Evolutionary conservation across 92 coral and sea anemone species (phyloP).

Genomic region (Galaxea fascicularis): DNA sequence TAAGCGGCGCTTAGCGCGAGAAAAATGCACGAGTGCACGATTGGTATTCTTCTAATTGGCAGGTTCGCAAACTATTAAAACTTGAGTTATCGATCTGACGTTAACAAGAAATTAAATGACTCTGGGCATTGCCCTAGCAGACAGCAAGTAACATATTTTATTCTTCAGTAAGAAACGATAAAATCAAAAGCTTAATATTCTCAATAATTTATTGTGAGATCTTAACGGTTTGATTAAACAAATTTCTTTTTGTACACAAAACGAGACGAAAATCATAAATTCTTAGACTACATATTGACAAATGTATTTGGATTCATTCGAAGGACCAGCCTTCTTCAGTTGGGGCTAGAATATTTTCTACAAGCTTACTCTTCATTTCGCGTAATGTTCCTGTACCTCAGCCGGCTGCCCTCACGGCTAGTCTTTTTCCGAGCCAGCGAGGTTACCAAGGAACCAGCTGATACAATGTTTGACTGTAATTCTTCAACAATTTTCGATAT

Average conservation of each 20-base stretch:
- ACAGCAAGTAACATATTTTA: too few species aligned
- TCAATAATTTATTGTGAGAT: background rate
- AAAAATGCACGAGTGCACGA: too few species aligned
- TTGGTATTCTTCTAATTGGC: too few species aligned
- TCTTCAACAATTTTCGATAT: background rate
- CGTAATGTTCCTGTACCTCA: background rate
- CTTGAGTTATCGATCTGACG: too few species aligned
- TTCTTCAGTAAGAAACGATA: too few species aligned
- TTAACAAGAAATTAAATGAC: too few species aligned
- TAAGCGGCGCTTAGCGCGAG: too few species aligned
- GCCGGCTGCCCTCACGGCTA: background rate
- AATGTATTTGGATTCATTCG: background rate
- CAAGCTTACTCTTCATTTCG: too few species aligned
- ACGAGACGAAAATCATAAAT: background rate
- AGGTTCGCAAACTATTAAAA: too few species aligned
- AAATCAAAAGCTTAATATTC: too few species aligned
- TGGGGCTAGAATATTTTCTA: background rate
- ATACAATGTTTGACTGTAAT: background rate
- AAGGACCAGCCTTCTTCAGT: constrained; percentile 49
- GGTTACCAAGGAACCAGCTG: background rate
- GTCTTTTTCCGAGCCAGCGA: background rate
- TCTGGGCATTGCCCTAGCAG: too few species aligned
- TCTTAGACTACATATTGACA: background rate
- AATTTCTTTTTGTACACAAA: background rate
- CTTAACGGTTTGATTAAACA: background rate